phyloP scores from a whole-genome alignment of 1,140 invertebrate species.

The Parasteatoda tepidariorum region DNA sequence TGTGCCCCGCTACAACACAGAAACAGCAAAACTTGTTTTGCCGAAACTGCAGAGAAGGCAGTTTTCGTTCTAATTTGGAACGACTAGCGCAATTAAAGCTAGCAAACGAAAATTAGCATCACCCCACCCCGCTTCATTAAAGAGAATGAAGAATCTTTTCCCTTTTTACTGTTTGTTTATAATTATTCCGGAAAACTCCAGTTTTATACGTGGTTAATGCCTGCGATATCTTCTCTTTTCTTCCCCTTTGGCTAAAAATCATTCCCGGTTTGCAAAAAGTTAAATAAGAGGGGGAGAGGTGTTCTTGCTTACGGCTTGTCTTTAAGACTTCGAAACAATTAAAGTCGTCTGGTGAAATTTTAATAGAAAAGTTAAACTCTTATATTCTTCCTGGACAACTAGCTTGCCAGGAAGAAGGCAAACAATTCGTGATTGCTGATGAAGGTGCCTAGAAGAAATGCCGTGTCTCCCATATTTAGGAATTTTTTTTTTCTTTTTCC shows the following conservation, averaged over 20 bases:
- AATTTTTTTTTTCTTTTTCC: too few species aligned
- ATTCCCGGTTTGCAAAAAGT: neutral
- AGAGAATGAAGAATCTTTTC: neutral
- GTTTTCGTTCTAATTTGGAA: conserved; percentile 2
- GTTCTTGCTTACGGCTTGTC: neutral
- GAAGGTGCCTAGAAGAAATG: too few species aligned
- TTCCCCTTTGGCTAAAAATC: neutral
- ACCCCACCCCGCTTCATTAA: neutral
- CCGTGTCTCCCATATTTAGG: too few species aligned
- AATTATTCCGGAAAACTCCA: conserved; percentile 5
- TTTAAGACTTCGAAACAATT: conserved; percentile 3
- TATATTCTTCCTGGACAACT: neutral
- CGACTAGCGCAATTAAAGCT: conserved; percentile 5
- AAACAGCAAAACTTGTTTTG: neutral
- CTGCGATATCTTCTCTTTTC: neutral
- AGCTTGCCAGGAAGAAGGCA: too few species aligned
- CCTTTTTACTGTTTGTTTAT: conserved; percentile 33
- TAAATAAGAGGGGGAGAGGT: neutral
- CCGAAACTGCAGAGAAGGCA: neutral
- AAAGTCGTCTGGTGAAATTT: neutral
- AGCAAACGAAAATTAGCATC: neutral
- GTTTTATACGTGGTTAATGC: neutral
- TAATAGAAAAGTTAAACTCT: conserved; percentile 14
- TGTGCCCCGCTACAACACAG: neutral
- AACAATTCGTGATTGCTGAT: too few species aligned